Evolutionary conservation across 2,797 vertebrate genomes (phyloP), one percentile per base, ranked within the genome.

Genomic region (Echiichthys vipera): DNA sequence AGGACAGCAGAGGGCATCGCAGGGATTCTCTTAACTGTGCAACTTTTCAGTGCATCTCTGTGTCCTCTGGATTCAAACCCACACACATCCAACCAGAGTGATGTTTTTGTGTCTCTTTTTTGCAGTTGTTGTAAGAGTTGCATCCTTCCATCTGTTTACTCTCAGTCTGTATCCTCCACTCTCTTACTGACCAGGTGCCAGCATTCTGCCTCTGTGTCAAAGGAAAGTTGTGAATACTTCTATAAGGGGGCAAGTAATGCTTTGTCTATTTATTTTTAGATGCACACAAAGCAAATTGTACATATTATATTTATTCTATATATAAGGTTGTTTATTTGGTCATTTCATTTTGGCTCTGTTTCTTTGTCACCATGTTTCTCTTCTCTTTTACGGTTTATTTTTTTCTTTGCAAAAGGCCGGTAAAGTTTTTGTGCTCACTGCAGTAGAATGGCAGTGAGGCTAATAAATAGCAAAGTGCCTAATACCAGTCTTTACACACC

Each of bases 221-320:
- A 78, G 80, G 88, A 89, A 86, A 89, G 92, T 92, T 95, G 94
- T 94, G 93, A 93, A 95, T 92, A 93, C 92, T 95, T 93, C 90
- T 93, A 86, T 87, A 92, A 90, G 78, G 84, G 85, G 91, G 90
- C 77, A 91, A 86, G 84, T 88, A 84, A 91, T 88, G 92, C 91
- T 93, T 92, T 93, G 92, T 94, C 93, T 95, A 95, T 95, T 95
- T 95, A 95, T 95, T 95, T 93, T 92, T 93, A 94, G 89, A 93
- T 93, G 90, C 89, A 94, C 92, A 94, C 92, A 93, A 94, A 94
- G 92, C 91, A 93, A 93, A 92, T 90, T 95, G 92, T 95, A 95
- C 84, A 95, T 95, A 95, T 82, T 91, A 95, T 95, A 95, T 95
- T 95, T 95, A 95, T 95, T 95, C 93, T 95, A 92, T 94, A 95